Evolutionary conservation across 2,888 invertebrate species (phyloP).

Genomic region (Gastrophysa polygoni): DNA sequence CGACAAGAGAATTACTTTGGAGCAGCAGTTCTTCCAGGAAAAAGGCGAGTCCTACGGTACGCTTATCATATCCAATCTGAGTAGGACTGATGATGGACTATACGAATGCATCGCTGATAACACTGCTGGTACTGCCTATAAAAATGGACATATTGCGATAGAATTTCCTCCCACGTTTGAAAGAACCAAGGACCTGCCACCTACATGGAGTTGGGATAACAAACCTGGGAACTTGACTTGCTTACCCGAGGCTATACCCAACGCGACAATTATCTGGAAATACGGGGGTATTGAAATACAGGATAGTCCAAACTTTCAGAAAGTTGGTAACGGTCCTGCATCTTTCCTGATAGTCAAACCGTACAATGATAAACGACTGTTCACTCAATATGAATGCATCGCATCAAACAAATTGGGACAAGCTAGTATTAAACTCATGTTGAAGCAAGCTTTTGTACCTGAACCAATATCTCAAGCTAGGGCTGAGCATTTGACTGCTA

Average conservation of each 20-base stretch:
- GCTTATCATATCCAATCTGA: constrained; percentile 69
- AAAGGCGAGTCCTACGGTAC: constrained; percentile 68
- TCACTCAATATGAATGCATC: constrained; percentile 79
- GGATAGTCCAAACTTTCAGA: constrained; percentile 40
- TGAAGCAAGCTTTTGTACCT: constrained; percentile 60
- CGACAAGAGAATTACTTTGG: constrained; percentile 64
- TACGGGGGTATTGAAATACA: constrained; percentile 54
- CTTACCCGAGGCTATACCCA: constrained; percentile 84
- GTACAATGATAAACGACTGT: constrained; percentile 66
- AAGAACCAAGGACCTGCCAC: constrained; percentile 70
- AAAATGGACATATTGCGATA: constrained; percentile 82
- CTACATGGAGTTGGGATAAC: constrained; percentile 84
- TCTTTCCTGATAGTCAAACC: constrained; percentile 77
- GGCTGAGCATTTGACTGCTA: constrained; percentile 77
- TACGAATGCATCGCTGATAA: constrained; percentile 88
- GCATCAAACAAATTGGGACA: constrained; percentile 82
- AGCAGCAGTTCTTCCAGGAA: constrained; percentile 65
- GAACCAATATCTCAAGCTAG: constrained; percentile 69
- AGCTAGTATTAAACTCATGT: constrained; percentile 60
- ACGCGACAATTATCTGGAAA: constrained; percentile 90
- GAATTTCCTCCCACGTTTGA: constrained; percentile 84
- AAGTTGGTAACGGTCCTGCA: constrained; percentile 65
- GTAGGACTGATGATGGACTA: constrained; percentile 81
- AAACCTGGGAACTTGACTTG: constrained; percentile 85
- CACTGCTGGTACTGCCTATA: constrained; percentile 72